Evolutionary conservation across 2,797 vertebrate species (phyloP).

Genomic region (Dendrocincla tyrannina): DNA sequence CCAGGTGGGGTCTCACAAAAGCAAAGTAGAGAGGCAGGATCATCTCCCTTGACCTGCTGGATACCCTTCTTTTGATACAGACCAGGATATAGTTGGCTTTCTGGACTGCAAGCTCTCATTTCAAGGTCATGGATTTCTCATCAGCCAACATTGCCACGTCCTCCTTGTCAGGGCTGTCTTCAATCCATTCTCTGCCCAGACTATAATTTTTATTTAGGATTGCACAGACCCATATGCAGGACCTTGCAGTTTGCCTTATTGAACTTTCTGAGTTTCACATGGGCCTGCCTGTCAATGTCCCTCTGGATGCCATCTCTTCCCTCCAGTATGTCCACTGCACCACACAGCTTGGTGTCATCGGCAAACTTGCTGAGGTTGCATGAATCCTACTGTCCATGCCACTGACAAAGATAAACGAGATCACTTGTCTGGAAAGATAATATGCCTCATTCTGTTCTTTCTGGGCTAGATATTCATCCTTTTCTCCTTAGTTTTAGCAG

Average conservation of each 20-base stretch:
- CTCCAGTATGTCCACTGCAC: background rate
- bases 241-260: background rate
- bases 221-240: background rate
- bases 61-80: background rate
- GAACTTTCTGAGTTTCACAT: background rate
- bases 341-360: background rate
- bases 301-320: background rate
- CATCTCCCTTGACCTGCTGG: background rate
- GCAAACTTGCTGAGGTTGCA: background rate
- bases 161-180: background rate
- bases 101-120: background rate
- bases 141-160: background rate
- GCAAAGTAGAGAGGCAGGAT: background rate
- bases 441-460: background rate
- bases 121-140: background rate
- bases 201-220: rapidly evolving
- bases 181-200: background rate
- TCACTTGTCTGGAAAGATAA: slow-evolving; percentile 29
- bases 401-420: background rate
- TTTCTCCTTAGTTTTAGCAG: slow-evolving; percentile 16
- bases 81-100: background rate
- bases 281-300: background rate
- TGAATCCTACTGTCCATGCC: background rate
- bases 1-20: background rate
- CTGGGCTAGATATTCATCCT: background rate